These are phyloP conservation scores for Lithophane semibrunnea DNA, from an alignment of 2,888 invertebrate species.

Conservation along the genomic window DNA sequence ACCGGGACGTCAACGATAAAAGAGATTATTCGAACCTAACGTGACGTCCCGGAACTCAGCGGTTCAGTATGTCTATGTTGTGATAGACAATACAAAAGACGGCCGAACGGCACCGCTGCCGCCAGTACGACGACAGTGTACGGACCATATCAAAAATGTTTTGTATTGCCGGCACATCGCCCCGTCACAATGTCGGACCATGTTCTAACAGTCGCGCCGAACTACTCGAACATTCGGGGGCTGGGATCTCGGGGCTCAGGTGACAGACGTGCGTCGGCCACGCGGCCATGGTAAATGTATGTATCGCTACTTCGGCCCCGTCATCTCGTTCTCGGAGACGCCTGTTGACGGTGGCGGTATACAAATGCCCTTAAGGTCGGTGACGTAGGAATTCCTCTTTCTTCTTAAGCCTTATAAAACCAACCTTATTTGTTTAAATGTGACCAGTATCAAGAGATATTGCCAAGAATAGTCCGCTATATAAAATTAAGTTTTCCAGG, in stretches of 20 bases:
- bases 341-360: background rate
- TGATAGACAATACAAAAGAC: background rate
- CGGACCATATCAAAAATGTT: background rate
- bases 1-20: background rate
- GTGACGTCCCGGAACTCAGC: background rate
- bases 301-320: background rate
- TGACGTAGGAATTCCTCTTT: background rate
- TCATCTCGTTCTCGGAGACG: background rate
- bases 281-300: too few species aligned
- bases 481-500: background rate
- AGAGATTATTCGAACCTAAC: background rate
- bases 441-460: background rate
- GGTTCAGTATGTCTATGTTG: background rate
- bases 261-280: background rate
- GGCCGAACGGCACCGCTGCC: background rate
- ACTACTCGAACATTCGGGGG: background rate
- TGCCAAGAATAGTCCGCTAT: background rate
- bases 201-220: background rate
- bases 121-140: background rate
- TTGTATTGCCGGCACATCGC: background rate
- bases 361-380: background rate
- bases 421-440: background rate
- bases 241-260: background rate
- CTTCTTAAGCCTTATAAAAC: background rate
- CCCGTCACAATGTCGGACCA: background rate